Base-by-base conservation (phyloP, 2,113 vertebrate genomes). In the Gnathonemus longibarbis region DNA sequence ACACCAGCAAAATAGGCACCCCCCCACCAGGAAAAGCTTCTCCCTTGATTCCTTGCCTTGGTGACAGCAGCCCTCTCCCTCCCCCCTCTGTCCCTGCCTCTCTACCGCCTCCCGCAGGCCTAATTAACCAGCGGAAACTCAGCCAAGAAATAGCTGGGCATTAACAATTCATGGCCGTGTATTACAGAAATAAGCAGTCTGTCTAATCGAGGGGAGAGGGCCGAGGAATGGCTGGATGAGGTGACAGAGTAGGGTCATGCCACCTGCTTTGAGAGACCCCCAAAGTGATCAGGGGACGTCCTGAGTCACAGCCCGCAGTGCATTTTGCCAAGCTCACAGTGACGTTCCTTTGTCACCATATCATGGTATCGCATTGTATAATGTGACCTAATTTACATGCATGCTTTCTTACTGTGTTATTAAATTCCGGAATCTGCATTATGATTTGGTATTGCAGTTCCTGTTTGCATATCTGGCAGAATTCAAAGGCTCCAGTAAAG, bases 111-210 rank as follows among this genome's bases (percentile, higher is more conserved):
- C 90, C 90, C 92, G 56, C 62, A 91, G 90, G 90, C 88, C 89
- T 92, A 90, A 93, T 93, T 93, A 93, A 89, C 89, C 91, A 90
- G 90, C 88, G 52, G 90, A 88, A 89, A 91, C 90, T 90, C 91
- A 89, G 91, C 77, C 88, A 91, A 90, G 89, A 90, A 91, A 89
- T 92, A 70, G 89, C 87, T 87, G 77, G 50, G 31, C 90, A 93
- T 93, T 91, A 93, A 93, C 90, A 92, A 92, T 93, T 93, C 89
- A 92, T 93, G 89, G 89, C 49, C 49, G 66, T 77, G 86, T 83
- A 74, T 91, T 90, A 90, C 90, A 92, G 90, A 92, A 92, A 93
- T 91, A 93, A 90, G 87, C 91, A 89, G 90, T 70, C 87, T 84
- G 88, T 89, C 62, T 90, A 80, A 53, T 48, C 15, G 27, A 27